phyloP scores from a whole-genome alignment of 2,113 vertebrate species.

The Bujurquina vittata region DNA sequence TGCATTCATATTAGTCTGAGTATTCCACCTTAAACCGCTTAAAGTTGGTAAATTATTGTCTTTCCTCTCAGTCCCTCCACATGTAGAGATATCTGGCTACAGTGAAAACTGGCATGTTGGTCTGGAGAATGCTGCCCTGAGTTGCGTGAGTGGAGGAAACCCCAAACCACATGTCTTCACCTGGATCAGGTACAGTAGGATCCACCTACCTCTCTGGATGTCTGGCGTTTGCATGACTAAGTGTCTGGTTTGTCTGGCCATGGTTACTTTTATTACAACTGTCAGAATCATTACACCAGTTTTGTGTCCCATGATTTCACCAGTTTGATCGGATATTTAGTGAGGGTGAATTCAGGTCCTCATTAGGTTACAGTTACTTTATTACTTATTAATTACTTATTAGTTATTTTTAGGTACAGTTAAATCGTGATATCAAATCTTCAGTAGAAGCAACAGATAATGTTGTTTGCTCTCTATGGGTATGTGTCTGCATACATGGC shows the following conservation, averaged over 20 bases:
- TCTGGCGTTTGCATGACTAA: constrained; percentile 51
- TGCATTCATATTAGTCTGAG: neutral
- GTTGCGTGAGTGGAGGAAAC: constrained; percentile 82
- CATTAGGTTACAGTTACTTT: neutral
- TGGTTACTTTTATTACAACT: constrained; percentile 8
- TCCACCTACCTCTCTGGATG: constrained; percentile 26
- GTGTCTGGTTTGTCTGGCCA: constrained; percentile 54
- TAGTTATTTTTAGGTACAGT: neutral
- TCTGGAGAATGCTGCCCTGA: constrained; percentile 66
- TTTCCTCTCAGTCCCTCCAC: constrained; percentile 72
- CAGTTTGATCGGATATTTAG: neutral
- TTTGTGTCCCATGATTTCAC: neutral
- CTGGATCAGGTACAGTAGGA: constrained; percentile 85
- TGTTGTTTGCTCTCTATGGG: neutral
- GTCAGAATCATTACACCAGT: neutral
- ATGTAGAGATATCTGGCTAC: constrained; percentile 69
- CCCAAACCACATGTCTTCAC: constrained; percentile 84
- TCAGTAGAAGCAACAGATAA: neutral
- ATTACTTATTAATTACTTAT: neutral
- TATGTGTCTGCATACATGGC: neutral
- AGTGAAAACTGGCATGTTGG: constrained; percentile 66
- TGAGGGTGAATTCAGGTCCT: neutral
- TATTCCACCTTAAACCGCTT: neutral
- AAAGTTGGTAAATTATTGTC: neutral
- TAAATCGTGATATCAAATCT: neutral